Base-by-base conservation (phyloP, 2,797 vertebrate species). In the Leontopithecus rosalia region DNA sequence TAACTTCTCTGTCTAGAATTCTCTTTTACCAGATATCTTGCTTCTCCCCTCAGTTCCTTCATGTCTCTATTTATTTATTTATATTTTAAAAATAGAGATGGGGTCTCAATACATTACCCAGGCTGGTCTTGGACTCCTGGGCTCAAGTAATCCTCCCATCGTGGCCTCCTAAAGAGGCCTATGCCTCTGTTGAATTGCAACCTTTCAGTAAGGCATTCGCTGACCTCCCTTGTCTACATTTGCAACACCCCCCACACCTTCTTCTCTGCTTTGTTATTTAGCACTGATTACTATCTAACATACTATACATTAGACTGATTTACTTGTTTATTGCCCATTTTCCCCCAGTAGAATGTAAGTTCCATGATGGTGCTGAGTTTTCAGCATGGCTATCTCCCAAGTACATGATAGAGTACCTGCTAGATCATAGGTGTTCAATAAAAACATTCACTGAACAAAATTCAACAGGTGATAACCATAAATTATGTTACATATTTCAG, bases 391-490 rank as follows among this genome's bases (percentile, higher is more conserved):
- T 90, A 17, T 76, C 55, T 2, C 58, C 33, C 8, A 3, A 91
- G 28, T 58, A 57, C 58, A 28, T 86, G 73, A 52, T 55, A 93
- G 22, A 93, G 28, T 10, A 86, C 24, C 39, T 89, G 41, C 79
- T 11, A 93, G 8, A 88, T 88, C 22, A 75, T 43, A 24, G 39
- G 26, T 12, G 86, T 88, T 88, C 26, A 28, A 84, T 79, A 82
- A 96, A 64, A 91, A 57, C 93, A 93, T 77, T 91, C 30, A 58
- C 55, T 88, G 87, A 64, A 33, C 84, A 43, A 81, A 93, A 61
- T 89, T 90, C 72, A 87, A 30, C 26, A 94, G 57, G 14, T 72
- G 50, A 48, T 48, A 94, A 36, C 4, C 19, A 87, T 79, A 93
- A 33, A 85, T 76, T 93, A 13, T 70, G 43, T 58, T 94, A 88